Base-by-base conservation (phyloP, 2,113 vertebrate species). In the Dunckerocampus dactyliophorus region DNA sequence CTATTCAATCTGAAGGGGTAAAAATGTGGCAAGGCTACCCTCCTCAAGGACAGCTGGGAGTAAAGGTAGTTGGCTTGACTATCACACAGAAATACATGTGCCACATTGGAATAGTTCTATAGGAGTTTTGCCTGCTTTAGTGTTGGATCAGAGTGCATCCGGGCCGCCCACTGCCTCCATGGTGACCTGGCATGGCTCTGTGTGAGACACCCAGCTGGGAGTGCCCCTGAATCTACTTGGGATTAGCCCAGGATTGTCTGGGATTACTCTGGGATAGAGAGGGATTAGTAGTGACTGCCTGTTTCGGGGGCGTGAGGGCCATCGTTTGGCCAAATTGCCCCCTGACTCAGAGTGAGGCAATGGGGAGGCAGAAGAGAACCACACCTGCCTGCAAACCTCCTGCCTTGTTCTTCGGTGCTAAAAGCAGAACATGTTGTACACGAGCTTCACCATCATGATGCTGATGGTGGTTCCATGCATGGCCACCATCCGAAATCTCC, bases 171-270 rank as follows among this genome's bases (percentile, higher is more conserved):
- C 76, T 73, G 76, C 59, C 75, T 76, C 77, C 69, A 42, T 48
- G 65, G 72, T 82, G 84, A 87, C 84, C 85, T 84, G 81, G 72
- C 81, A 77, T 81, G 69, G 82, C 78, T 82, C 70, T 81, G 46
- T 85, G 86, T 85, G 86, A 88, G 86, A 84, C 81, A 78, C 87
- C 88, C 87, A 89, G 82, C 83, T 89, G 85, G 86, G 86, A 87
- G 87, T 89, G 88, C 85, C 87, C 82, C 86, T 76, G 88, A 91
- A 89, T 89, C 87, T 88, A 87, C 79, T 84, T 74, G 82, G 89
- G 89, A 89, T 92, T 90, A 90, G 81, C 87, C 82, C 72, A 75
- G 89, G 87, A 88, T 92, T 90, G 88, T 89, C 83, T 84, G 83
- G 85, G 89, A 91, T 90, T 90, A 89, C 84, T 75, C 75, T 24